A percentile compares a stretch with the other conserved stretches of the same genome.
Evolutionary conservation across 2,113 vertebrate species (phyloP).

Genomic region (Amphilophus citrinellus): DNA sequence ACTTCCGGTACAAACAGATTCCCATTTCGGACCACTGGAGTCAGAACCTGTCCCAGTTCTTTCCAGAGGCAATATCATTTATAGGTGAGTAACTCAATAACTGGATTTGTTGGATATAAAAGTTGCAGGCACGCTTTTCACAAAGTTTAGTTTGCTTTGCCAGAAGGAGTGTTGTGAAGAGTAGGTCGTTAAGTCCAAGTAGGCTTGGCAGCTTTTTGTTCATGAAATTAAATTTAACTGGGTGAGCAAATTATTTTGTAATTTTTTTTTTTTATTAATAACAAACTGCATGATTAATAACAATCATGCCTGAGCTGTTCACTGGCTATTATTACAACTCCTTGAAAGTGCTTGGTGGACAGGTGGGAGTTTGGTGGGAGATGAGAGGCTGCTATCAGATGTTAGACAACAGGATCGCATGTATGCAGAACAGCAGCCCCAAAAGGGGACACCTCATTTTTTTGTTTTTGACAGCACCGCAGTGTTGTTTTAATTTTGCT

Average conservation of each 20-base stretch:
- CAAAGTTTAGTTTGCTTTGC: not conserved
- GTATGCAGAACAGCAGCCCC: not conserved
- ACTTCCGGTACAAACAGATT: slow-evolving; percentile 92
- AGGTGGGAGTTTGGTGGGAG: slow-evolving; percentile 3
- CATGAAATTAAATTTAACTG: not conserved
- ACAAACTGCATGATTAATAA: not conserved
- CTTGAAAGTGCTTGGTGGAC: not conserved
- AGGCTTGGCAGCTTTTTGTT: not conserved
- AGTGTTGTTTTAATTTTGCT: slow-evolving; percentile 35
- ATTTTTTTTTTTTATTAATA: not conserved
- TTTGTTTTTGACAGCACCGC: not conserved
- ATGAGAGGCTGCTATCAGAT: not conserved
- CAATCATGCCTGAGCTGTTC: not conserved
- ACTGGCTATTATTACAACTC: not conserved
- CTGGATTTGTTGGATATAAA: not conserved
- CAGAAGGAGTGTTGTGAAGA: not conserved
- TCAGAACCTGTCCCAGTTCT: slow-evolving; percentile 91
- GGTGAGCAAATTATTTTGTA: not conserved
- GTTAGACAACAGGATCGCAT: not conserved
- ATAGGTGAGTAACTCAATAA: slow-evolving; percentile 83
- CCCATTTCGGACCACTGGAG: slow-evolving; percentile 94
- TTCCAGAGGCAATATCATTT: slow-evolving; percentile 90
- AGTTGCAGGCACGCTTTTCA: not conserved
- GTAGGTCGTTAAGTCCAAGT: not conserved
- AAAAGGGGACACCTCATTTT: not conserved